Evolutionary conservation across 30 jellyfish, hydroid and myxozoan genomes (phyloP).

Genomic region (Clytia hemisphaerica): DNA sequence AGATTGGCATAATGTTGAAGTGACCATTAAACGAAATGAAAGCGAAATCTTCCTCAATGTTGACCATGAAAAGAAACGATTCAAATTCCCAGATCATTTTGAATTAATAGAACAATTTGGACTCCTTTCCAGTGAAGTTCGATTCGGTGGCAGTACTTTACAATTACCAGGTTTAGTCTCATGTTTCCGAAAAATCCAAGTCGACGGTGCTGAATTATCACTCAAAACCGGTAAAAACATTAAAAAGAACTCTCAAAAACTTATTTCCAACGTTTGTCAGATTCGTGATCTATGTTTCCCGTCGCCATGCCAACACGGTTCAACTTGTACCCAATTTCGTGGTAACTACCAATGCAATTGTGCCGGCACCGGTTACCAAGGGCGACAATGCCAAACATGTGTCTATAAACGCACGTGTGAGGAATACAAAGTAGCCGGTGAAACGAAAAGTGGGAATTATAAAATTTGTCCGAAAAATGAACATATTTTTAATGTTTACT

Average conservation of each 20-base stretch:
- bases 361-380: constrained; percentile 35
- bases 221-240: constrained; percentile 17
- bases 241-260: constrained; percentile 32
- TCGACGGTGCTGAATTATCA: constrained; percentile 38
- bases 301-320: constrained; percentile 68
- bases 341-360: constrained; percentile 58
- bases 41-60: constrained; percentile 36
- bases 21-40: constrained; percentile 38
- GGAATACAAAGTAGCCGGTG: constrained; percentile 55
- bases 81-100: constrained; percentile 46
- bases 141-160: constrained; percentile 78
- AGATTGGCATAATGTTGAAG: constrained; percentile 66
- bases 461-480: constrained; percentile 60
- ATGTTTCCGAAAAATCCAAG: constrained; percentile 44
- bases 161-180: constrained; percentile 75
- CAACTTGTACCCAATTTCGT: constrained; percentile 62
- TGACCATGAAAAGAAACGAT: constrained; percentile 27
- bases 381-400: constrained; percentile 44
- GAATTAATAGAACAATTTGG: constrained; percentile 47
- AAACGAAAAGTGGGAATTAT: constrained; percentile 38
- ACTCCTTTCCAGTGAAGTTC: constrained; percentile 20
- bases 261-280: constrained; percentile 43
- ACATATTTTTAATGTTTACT: constrained; percentile 55
- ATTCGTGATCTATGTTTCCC: constrained; percentile 80
- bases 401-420: constrained; percentile 56